These are phyloP conservation scores for Alces alces DNA, from an alignment of 2,113 vertebrate genomes.

Conservation along the genomic window DNA sequence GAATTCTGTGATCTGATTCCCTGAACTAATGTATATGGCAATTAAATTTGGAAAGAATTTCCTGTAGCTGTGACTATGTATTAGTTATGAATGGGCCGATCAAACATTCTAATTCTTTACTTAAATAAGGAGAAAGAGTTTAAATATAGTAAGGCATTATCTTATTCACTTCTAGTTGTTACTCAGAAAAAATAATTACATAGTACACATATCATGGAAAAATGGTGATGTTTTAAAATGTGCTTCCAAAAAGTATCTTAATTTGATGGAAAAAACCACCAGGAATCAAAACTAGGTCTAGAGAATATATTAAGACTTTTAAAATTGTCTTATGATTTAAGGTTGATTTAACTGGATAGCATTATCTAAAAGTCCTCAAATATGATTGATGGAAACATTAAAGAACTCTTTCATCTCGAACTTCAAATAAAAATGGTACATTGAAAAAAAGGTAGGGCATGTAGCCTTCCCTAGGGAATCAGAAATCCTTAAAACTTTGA, in stretches of 20 bases:
- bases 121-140: neutral
- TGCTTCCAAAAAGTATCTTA: neutral
- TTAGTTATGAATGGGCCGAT: neutral
- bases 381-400: constrained; percentile 45
- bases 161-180: neutral
- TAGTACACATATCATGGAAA: neutral
- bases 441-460: neutral
- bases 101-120: neutral
- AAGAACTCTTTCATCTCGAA: constrained; percentile 34
- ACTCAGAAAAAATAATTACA: neutral
- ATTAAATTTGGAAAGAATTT: neutral
- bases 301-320: neutral
- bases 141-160: neutral
- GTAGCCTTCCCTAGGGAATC: neutral
- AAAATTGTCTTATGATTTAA: constrained; percentile 32
- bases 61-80: neutral
- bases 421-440: constrained; percentile 21
- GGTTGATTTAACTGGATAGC: neutral
- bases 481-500: neutral
- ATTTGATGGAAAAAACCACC: neutral
- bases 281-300: neutral
- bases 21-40: neutral
- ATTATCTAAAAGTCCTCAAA: constrained; percentile 33
- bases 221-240: neutral
- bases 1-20: neutral